Evolutionary conservation across 2,797 vertebrate species (phyloP), one percentile per base, ranked within the genome.

Genomic region (Sciurus vulgaris): DNA sequence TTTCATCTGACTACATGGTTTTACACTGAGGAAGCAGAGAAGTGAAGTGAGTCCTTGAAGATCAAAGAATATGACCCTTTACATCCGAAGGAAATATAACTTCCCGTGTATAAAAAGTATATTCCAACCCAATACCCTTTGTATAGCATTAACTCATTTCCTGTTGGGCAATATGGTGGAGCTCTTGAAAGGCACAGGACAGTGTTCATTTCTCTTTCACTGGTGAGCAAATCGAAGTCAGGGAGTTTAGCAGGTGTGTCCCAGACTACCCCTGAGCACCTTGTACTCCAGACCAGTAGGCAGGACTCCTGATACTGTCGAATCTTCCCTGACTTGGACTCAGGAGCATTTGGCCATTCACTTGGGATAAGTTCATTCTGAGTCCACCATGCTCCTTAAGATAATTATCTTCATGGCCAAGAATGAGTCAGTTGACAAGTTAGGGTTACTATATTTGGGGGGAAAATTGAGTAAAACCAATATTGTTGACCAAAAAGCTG

Each of bases 21-120:
- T 95, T 77, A 69, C 26, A 61, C 81, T n/a, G 30, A 83, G 35
- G 65, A 88, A 91, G 49, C 24, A 73, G 44, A 73, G 33, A 89
- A 49, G 24, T 79, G 76, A 90, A 65, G 7, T 28, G n/a, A 65
- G 6, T 91, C 35, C 20, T 54, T 87, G 3, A 65, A 92, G 13
- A 22, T 73, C 28, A 38, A 86, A 95, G 4, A 73, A 12, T 72
- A 18, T 59, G 63, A 91, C 13, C n/a, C 14, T 49, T 14, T 92
- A n/a, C 47, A 82, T 51, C 26, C 54, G 70, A 93, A 95, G 67
- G 38, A 54, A 26, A 28, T 17, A 18, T 59, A 33, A 86, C 14
- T 81, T 47, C 22, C 14, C 26, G n/a, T 79, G 4, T 38, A 77
- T 13, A 22, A 28, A 79, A 92, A 26, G 2, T 54, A 70, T 44